Evolutionary conservation across 1,140 invertebrate genomes (phyloP).

Genomic region (Adelges cooleyi): DNA sequence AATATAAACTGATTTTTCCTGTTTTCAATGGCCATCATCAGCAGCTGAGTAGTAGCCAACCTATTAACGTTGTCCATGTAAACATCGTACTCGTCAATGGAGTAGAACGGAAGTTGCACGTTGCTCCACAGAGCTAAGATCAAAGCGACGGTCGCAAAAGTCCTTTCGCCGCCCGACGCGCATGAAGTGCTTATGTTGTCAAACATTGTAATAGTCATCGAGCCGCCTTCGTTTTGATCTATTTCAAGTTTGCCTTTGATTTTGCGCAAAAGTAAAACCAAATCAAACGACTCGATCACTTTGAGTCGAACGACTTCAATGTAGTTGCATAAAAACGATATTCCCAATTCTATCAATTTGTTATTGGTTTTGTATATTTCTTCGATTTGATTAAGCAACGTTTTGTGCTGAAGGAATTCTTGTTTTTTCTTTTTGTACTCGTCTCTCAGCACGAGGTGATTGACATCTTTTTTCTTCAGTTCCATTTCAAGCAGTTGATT

Average conservation of each 20-base stretch:
- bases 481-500: not conserved
- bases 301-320: not conserved
- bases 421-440: not conserved
- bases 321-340: not conserved
- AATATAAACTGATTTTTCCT: slow-evolving; percentile 58
- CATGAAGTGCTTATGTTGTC: slow-evolving; percentile 42
- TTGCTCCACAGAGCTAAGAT: slow-evolving; percentile 87
- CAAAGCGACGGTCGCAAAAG: slow-evolving; percentile 88
- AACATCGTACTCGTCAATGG: slow-evolving; percentile 96
- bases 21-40: slow-evolving; percentile 50
- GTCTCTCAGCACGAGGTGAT: not conserved
- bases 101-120: slow-evolving; percentile 82
- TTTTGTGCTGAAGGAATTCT: not conserved
- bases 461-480: not conserved
- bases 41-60: slow-evolving; percentile 27
- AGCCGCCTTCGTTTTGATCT: not conserved
- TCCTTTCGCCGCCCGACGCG: slow-evolving; percentile 89
- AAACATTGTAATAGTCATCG: slow-evolving; percentile 34
- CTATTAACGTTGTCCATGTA: slow-evolving; percentile 59
- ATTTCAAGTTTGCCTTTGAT: not conserved
- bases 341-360: not conserved
- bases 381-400: not conserved
- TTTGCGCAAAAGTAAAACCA: not conserved
- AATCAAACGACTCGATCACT: not conserved
- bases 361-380: not conserved